phyloP scores from a whole-genome alignment of 2,888 invertebrate species.

The Andrena bicolor region DNA sequence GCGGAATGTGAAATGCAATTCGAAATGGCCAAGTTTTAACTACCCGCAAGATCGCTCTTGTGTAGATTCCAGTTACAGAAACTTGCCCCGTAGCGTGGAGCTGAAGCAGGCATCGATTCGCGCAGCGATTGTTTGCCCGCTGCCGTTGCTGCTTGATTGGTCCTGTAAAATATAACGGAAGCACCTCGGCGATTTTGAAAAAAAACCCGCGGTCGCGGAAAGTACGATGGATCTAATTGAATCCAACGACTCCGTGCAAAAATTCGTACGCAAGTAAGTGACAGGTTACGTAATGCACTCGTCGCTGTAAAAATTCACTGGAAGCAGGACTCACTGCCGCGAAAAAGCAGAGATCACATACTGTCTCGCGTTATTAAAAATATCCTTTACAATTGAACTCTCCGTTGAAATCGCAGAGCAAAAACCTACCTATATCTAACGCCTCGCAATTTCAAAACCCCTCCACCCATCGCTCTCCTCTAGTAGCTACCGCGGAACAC shows the following conservation, averaged over 20 bases:
- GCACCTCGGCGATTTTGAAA: slow-evolving; percentile 3
- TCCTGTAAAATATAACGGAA: slow-evolving; percentile 14
- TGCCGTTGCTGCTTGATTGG: slow-evolving; percentile 23
- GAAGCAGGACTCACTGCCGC: not conserved
- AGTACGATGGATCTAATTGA: slow-evolving; percentile 34
- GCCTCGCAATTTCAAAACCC: not conserved
- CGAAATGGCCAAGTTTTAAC: not conserved
- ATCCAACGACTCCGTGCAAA: not conserved
- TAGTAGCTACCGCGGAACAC: not conserved
- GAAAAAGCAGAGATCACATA: not conserved
- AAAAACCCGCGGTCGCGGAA: slow-evolving; percentile 7
- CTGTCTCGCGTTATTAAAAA: not conserved
- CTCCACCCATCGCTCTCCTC: not conserved
- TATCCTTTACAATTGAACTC: too few species aligned
- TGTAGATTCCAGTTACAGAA: slow-evolving; percentile 10
- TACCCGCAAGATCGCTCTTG: not conserved
- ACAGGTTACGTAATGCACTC: slow-evolving; percentile 2
- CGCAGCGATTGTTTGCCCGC: slow-evolving; percentile 30
- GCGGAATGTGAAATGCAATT: slow-evolving; percentile 12
- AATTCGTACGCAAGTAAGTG: slow-evolving; percentile 3
- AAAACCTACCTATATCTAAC: not conserved
- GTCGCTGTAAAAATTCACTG: not conserved
- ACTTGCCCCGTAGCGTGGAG: slow-evolving; percentile 10
- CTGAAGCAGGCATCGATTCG: slow-evolving; percentile 13
- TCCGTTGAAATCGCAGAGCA: too few species aligned